Conservation (phyloP, 2,113 vertebrate species). For the Gymnarchus niloticus region DNA sequence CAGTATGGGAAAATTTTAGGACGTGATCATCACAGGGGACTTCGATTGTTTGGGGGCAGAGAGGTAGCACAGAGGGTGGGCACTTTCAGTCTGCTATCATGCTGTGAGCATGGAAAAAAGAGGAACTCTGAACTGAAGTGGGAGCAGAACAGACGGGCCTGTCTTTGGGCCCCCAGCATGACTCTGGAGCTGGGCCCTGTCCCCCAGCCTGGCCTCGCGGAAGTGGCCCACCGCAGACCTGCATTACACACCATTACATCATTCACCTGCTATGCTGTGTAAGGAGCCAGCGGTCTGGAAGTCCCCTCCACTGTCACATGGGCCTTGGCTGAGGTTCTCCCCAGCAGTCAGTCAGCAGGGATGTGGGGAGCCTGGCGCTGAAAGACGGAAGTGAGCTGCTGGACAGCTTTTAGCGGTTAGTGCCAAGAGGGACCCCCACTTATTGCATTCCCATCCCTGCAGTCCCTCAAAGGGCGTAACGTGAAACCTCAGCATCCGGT, state of each 20-base stretch:
- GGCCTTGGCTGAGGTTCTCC: not conserved
- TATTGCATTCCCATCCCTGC: not conserved
- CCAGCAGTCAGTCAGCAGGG: not conserved
- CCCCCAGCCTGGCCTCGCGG: not conserved
- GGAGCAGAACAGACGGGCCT: constrained; percentile 3
- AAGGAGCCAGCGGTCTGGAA: constrained; percentile 19
- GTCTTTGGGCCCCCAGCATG: not conserved
- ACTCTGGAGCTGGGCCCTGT: not conserved
- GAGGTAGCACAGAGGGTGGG: not conserved
- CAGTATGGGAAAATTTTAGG: no score
- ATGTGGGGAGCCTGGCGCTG: not conserved
- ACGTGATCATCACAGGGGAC: no score
- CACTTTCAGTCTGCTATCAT: not conserved
- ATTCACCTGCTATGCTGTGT: constrained; percentile 9
- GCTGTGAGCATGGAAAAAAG: not conserved
- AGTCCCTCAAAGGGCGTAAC: not conserved
- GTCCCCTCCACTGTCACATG: not conserved
- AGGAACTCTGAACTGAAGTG: not conserved
- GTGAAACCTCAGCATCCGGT: not conserved
- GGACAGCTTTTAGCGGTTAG: not conserved
- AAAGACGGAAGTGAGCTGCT: constrained; percentile 15
- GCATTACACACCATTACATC: constrained; percentile 19
- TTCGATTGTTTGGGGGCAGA: no score
- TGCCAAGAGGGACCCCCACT: not conserved
- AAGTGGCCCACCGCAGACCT: not conserved